These are phyloP conservation scores for Cacoxenus indagator DNA, from an alignment of 2,888 invertebrate genomes.

Conservation along the genomic window DNA sequence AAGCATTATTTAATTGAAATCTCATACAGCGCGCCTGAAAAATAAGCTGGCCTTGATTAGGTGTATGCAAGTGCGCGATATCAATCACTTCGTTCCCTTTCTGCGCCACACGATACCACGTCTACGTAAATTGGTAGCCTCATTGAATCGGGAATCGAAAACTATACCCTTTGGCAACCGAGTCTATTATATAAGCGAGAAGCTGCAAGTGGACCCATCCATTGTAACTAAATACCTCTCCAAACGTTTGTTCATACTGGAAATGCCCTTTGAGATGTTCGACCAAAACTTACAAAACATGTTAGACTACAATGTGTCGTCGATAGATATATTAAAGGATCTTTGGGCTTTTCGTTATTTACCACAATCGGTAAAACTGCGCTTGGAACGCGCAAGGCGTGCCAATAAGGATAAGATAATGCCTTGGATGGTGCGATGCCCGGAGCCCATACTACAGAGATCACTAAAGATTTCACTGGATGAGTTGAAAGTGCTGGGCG, in stretches of 20 bases:
- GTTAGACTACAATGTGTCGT: slow-evolving; percentile 73
- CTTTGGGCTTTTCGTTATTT: slow-evolving; percentile 77
- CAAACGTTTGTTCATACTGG: slow-evolving; percentile 74
- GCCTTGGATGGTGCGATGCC: slow-evolving; percentile 79
- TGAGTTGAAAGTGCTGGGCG: slow-evolving; percentile 72
- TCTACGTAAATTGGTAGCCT: slow-evolving; percentile 50
- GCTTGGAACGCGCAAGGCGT: slow-evolving; percentile 72
- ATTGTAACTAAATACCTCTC: slow-evolving; percentile 72
- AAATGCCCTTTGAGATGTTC: slow-evolving; percentile 74
- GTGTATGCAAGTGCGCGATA: slow-evolving; percentile 70
- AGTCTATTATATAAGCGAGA: slow-evolving; percentile 74
- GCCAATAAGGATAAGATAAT: slow-evolving; percentile 73
- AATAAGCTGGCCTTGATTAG: slow-evolving; percentile 70
- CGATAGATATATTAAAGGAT: slow-evolving; percentile 75
- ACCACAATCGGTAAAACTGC: slow-evolving; percentile 72
- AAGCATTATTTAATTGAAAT: neutral
- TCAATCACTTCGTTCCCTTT: slow-evolving; percentile 74
- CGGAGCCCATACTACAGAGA: slow-evolving; percentile 73
- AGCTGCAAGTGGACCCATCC: slow-evolving; percentile 71
- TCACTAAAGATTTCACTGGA: slow-evolving; percentile 65
- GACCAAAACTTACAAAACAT: slow-evolving; percentile 73
- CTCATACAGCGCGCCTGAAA: slow-evolving; percentile 52
- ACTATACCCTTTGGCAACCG: slow-evolving; percentile 72
- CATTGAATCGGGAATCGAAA: slow-evolving; percentile 68
- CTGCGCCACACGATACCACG: slow-evolving; percentile 70